A percentile compares a stretch with the other conserved stretches of the same genome.
Conservation (phyloP, 30 jellyfish, hydroid and myxozoan genomes). For the Hydra vulgaris region DNA sequence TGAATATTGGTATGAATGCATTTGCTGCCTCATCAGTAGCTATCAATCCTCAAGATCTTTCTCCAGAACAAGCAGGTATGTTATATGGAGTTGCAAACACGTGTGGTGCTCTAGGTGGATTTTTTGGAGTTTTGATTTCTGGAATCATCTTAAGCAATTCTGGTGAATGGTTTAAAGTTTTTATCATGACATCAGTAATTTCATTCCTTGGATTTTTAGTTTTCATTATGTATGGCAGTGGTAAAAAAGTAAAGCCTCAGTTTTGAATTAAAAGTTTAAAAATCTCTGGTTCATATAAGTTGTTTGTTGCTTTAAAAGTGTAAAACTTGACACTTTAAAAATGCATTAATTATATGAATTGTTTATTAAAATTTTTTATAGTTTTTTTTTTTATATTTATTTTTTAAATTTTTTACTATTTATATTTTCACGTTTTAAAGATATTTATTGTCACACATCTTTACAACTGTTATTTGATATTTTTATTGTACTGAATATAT, state of each 20-base stretch:
- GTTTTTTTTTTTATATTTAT: too few species aligned
- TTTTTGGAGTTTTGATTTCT: conserved; percentile 76
- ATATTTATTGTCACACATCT: too few species aligned
- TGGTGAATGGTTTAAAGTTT: conserved; percentile 85
- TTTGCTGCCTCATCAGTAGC: conserved; percentile 72
- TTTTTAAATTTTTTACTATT: too few species aligned
- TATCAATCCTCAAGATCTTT: conserved; percentile 84
- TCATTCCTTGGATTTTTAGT: conserved; percentile 55
- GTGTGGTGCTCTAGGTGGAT: conserved; percentile 84
- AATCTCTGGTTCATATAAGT: background rate
- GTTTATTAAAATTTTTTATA: too few species aligned
- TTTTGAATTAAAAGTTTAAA: too few species aligned
- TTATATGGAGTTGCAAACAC: conserved; percentile 75
- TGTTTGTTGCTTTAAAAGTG: too few species aligned
- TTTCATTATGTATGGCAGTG: background rate
- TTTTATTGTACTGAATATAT: too few species aligned
- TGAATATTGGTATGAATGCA: conserved; percentile 63
- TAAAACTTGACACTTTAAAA: too few species aligned
- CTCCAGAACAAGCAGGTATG: conserved; percentile 93
- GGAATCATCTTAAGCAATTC: conserved; percentile 63
- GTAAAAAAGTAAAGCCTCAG: background rate
- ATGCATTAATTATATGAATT: too few species aligned
- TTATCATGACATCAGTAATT: conserved; percentile 53
- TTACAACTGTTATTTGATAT: too few species aligned
- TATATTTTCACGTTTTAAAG: too few species aligned